Base-by-base conservation (phyloP, 2,888 invertebrate species). In the Dascillus cervinus region DNA sequence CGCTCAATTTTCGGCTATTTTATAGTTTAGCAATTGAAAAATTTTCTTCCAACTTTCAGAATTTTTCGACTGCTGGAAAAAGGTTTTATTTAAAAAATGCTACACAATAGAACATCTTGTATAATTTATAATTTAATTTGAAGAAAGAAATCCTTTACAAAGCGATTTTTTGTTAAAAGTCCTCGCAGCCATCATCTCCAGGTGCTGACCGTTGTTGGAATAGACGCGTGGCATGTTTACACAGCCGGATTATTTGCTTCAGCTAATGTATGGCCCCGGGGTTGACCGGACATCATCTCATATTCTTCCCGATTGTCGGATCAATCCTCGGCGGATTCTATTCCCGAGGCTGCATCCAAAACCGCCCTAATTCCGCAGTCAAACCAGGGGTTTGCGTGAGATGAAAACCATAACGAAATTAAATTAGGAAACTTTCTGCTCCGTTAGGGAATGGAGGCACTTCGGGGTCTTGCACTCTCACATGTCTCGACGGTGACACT, bases 401-500 rank as follows among this genome's bases (percentile, higher is more conserved):
- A 50, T 51, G 52, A 52, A 50, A 52, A 49, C 52, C 48, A 51
- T 51, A 51, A 44, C 43, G 39, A 46, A 50, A 52, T 51, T 49
- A 49, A 52, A 51, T 52, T 52, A 51, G 44, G 45, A 47, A 52
- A 52, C 44, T 50, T 52, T 50, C 45, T 41, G 43, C 44, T 38
- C 47, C 44, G 47, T 45, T 46, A 39, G 47, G 46, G 50, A 46
- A 45, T 45, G 36, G 32, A 34, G 34, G 35, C 32, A 32, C 30
- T 33, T 31, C 26, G 29, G 33, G 41, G 34, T 33, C 37, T 32
- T 33, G 30, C 32, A 22, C 23, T 31, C 31, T 29, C 32, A 34
- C 30, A 34, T 30, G 31, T 35, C 29, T 40, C 34, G 9, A 23
- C 24, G n/a, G 25, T 26, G 30, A 30, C 30, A 24, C 27, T n/a